Base-by-base conservation (phyloP, 2,797 vertebrate species). In the Clarias pachynema region DNA sequence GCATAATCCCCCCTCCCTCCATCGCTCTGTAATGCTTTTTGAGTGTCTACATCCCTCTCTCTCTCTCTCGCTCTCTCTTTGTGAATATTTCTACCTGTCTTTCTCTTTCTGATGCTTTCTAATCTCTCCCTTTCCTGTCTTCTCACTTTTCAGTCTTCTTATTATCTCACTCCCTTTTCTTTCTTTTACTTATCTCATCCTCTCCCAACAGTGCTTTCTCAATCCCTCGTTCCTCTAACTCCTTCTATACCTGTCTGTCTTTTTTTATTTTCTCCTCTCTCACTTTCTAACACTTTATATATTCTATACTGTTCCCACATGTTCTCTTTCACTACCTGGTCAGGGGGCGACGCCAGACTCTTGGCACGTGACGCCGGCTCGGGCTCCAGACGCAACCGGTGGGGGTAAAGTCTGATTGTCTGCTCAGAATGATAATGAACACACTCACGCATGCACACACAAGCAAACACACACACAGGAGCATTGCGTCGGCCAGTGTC, bases 401-500 rank as follows among this genome's bases (percentile, higher is more conserved):
- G 94, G 94, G 93, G 92, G 93, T 94, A 93, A 93, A 93, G 91
- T 93, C 94, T 94, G 93, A 94, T 95, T 94, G 95, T 95, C 94
- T 95, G 94, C 92, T 93, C 91, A 91, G 94, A 94, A 95, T 95
- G 93, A 92, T 94, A 95, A 95, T 95, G 91, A 92, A 90, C 91
- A 89, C 85, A 93, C 90, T 92, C 90, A 92, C 91, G 88, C n/a
- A 70, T 78, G 57, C 83, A 73, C 56, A 86, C 84, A 78, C 83
- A 77, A 80, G 63, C 81, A 74, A 44, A 68, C 62, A 70, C 80
- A 20, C 77, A 68, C 29, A 74, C 57, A 31, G 15, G 26, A 59
- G 59, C 37, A n/a, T 78, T 56, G 72, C 8, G 4, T 65, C 16
- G 3, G 69, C 60, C 70, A 57, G 77, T 81, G 73, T 83, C 84